Percentiles rank a stretch among this genome's conserved stretches.
phyloP scores from a whole-genome alignment of 2,888 invertebrate genomes.

The Cerceris ruficornis region DNA sequence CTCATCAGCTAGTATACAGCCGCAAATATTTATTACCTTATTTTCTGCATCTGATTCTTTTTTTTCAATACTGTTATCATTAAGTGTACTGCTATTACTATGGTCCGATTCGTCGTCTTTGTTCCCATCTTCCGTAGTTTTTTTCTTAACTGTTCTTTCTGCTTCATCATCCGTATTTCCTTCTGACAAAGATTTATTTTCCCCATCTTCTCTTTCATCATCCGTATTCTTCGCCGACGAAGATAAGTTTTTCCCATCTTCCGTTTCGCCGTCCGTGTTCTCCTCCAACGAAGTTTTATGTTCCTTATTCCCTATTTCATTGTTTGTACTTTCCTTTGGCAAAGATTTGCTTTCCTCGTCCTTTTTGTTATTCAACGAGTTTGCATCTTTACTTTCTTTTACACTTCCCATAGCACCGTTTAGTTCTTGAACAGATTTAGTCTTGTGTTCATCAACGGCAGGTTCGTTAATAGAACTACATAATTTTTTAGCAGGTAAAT shows the following conservation, averaged over 20 bases:
- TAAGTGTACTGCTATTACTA: background rate
- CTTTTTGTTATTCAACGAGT: slow-evolving; percentile 12
- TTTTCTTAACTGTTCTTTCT: background rate
- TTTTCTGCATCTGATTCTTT: background rate
- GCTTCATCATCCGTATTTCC: background rate
- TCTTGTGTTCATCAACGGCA: slow-evolving; percentile 24
- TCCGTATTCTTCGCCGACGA: background rate
- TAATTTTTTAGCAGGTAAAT: slow-evolving; percentile 57
- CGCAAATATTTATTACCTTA: slow-evolving; percentile 28
- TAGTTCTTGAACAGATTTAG: slow-evolving; percentile 25
- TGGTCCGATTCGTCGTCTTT: background rate
- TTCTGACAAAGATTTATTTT: slow-evolving; percentile 6
- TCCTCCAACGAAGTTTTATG: background rate
- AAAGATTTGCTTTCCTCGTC: slow-evolving; percentile 16
- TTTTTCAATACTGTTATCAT: background rate
- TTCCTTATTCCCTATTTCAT: background rate
- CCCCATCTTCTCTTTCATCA: slow-evolving; percentile 24
- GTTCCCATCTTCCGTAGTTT: background rate
- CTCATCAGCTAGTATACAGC: background rate
- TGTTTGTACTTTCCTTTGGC: background rate
- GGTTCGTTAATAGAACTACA: slow-evolving; percentile 29
- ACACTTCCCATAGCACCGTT: slow-evolving; percentile 35
- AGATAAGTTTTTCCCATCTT: background rate
- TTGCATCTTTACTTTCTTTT: slow-evolving; percentile 27
- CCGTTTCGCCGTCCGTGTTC: background rate